Conservation (phyloP, 2,113 vertebrate genomes). For the Pristiophorus japonicus region DNA sequence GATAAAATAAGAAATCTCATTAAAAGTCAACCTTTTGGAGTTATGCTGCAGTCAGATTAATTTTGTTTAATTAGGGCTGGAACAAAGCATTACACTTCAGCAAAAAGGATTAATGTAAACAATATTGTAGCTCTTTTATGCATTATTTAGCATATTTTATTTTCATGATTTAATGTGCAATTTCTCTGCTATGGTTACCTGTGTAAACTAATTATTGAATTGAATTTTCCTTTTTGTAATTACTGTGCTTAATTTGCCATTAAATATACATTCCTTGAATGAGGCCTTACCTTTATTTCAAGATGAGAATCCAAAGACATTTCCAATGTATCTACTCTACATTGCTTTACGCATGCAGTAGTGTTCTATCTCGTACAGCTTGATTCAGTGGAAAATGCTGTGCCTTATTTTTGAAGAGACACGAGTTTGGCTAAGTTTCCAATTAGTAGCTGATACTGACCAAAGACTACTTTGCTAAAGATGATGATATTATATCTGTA, state of each 20-base stretch:
- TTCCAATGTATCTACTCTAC: background rate
- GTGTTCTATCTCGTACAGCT: background rate
- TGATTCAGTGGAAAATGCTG: background rate
- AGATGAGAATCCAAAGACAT: background rate
- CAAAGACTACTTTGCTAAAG: background rate
- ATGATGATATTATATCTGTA: too few relatives aligned
- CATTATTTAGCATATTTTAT: conserved; percentile 20
- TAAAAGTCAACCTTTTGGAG: background rate
- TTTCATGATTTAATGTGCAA: background rate
- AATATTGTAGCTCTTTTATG: conserved; percentile 28
- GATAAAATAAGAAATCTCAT: background rate
- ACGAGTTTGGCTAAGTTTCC: background rate
- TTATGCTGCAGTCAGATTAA: conserved; percentile 16
- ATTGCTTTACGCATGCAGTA: background rate
- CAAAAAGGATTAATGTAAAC: conserved; percentile 17
- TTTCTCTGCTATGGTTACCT: background rate
- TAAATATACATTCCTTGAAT: background rate
- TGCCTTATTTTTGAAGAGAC: background rate
- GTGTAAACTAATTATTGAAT: conserved; percentile 3
- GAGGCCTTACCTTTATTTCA: background rate
- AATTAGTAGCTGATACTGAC: background rate
- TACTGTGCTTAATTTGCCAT: conserved; percentile 20
- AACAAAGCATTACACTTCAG: conserved; percentile 21
- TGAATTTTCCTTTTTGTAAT: conserved; percentile 16
- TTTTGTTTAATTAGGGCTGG: conserved; percentile 1